Evolutionary conservation across 2,113 vertebrate species (phyloP).

Genomic region (Pterophyllum scalare): DNA sequence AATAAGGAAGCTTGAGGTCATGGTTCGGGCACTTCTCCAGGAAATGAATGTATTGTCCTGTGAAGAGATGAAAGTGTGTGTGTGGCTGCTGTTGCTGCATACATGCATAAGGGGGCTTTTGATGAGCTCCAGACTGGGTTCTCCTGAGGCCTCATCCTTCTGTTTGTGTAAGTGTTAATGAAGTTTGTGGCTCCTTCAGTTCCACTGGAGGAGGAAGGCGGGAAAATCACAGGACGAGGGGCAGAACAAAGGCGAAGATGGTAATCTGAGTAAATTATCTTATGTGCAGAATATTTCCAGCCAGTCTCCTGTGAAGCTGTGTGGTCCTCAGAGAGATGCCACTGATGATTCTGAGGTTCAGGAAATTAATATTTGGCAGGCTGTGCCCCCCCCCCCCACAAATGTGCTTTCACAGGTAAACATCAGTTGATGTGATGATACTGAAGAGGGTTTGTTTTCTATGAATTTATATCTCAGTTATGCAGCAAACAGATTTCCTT

Average conservation of each 20-base stretch:
- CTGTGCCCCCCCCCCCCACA: neutral
- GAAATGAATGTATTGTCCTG: neutral
- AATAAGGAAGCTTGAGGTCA: neutral
- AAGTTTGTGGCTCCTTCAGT: neutral
- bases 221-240: neutral
- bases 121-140: conserved; percentile 24
- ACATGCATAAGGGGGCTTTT: conserved; percentile 14
- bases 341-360: conserved; percentile 43
- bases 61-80: conserved; percentile 5
- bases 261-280: conserved; percentile 13
- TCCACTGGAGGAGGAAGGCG: neutral
- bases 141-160: conserved; percentile 25
- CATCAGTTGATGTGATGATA: neutral
- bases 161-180: conserved; percentile 12
- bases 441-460: neutral
- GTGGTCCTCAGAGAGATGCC: conserved; percentile 15
- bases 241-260: neutral
- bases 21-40: neutral
- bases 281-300: neutral
- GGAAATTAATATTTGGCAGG: conserved; percentile 61
- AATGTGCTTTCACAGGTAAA: conserved; percentile 20
- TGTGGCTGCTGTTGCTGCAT: conserved; percentile 19
- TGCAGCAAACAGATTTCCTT: neutral
- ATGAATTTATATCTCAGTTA: conserved; percentile 5
- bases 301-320: neutral